Evolutionary conservation across 2,888 invertebrate genomes (phyloP).

Genomic region (Scrobipalpa atriplicella): DNA sequence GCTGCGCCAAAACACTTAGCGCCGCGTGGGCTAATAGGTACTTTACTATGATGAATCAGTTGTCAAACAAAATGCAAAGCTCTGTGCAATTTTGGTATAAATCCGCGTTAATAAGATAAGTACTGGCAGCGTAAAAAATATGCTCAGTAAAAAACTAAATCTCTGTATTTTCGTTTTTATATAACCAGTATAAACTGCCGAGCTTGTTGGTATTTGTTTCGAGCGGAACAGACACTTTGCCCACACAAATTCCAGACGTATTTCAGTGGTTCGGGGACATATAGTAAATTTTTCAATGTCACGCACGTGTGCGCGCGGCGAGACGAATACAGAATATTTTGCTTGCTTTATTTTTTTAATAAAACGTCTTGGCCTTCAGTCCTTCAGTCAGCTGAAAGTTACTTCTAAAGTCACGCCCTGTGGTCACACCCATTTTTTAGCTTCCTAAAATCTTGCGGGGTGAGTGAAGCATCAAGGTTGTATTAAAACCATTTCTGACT

Average conservation of each 20-base stretch:
- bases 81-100: not conserved
- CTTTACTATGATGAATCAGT: not conserved
- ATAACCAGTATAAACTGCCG: not conserved
- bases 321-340: not conserved
- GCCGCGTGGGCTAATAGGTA: not conserved
- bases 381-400: too few species aligned
- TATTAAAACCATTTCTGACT: too few species aligned
- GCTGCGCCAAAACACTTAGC: slow-evolving; percentile 13
- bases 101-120: not conserved
- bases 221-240: not conserved
- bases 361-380: too few species aligned
- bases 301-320: not conserved
- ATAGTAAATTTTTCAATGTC: slow-evolving; percentile 6
- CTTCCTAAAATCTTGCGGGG: too few species aligned
- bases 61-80: too few species aligned
- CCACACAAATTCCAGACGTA: slow-evolving; percentile 10
- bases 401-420: too few species aligned
- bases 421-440: too few species aligned
- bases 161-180: not conserved
- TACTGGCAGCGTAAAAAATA: not conserved
- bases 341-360: not conserved
- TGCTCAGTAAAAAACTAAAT: not conserved
- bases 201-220: not conserved
- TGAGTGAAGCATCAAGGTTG: too few species aligned
- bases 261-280: not conserved